Evolutionary conservation across 2,113 vertebrate species (phyloP).

Genomic region (Anthoscopus minutus): DNA sequence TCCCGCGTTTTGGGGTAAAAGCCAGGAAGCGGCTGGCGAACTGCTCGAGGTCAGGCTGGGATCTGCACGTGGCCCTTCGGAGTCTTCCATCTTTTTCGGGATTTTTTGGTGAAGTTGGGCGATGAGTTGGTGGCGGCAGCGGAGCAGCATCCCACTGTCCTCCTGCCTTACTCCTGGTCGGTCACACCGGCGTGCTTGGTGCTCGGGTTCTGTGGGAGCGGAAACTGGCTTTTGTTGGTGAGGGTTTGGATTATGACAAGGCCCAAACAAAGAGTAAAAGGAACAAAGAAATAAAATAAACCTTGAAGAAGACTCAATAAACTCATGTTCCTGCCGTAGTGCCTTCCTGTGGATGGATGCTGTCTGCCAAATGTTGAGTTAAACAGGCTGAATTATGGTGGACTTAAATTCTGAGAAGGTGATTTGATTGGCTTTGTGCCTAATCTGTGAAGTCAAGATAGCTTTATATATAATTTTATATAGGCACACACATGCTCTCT

Average conservation of each 20-base stretch:
- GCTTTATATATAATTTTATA: not conserved
- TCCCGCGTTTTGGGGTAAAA: not conserved
- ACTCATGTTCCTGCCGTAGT: fast-evolving
- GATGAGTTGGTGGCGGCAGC: not conserved
- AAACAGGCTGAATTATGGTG: not conserved
- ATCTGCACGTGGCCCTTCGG: not conserved
- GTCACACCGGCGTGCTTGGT: fast-evolving
- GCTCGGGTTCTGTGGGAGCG: fast-evolving
- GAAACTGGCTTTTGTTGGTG: not conserved
- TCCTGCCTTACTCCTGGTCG: not conserved
- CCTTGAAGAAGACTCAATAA: not conserved
- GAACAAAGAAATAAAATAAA: not conserved
- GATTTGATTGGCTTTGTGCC: not conserved
- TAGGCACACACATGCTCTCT: too few relatives aligned
- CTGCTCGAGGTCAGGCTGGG: not conserved
- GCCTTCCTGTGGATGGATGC: not conserved
- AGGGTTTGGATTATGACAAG: not conserved
- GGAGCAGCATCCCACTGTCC: not conserved
- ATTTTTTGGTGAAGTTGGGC: not conserved
- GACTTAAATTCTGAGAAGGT: not conserved
- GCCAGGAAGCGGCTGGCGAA: fast-evolving
- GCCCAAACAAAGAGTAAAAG: not conserved
- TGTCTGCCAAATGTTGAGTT: not conserved
- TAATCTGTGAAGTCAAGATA: not conserved
- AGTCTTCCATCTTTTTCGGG: not conserved